Evolutionary conservation across 2,113 vertebrate species (phyloP).

Genomic region (Siniperca chuatsi): DNA sequence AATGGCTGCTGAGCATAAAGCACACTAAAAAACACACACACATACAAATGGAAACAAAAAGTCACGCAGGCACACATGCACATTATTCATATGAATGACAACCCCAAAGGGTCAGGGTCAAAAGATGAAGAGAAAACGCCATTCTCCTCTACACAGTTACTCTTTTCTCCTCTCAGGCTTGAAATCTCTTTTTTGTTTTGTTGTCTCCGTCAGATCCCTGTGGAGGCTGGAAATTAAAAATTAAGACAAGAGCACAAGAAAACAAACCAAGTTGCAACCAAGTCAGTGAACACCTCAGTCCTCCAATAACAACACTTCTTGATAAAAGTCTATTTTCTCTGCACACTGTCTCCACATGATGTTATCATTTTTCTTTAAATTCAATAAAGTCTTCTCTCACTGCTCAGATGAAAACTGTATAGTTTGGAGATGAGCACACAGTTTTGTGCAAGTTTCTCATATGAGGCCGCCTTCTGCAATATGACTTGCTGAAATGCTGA

Average conservation of each 20-base stretch:
- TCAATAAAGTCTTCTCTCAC: conserved; percentile 72
- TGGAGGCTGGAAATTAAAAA: conserved; percentile 78
- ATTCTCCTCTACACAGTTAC: conserved; percentile 15
- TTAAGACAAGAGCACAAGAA: conserved; percentile 70
- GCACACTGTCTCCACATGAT: conserved; percentile 74
- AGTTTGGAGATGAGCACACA: conserved; percentile 64
- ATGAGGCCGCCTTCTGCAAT: conserved; percentile 50
- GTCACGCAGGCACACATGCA: not conserved
- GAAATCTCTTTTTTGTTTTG: conserved; percentile 43
- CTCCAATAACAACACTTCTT: conserved; percentile 80
- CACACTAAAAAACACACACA: not conserved
- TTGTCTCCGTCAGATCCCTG: conserved; percentile 59
- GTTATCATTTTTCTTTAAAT: conserved; percentile 77
- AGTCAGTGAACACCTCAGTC: conserved; percentile 64
- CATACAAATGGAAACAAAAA: not conserved
- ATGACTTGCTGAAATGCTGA: conserved; percentile 53
- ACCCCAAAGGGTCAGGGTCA: conserved; percentile 32
- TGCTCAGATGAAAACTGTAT: conserved; percentile 62
- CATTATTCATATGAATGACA: conserved; percentile 12
- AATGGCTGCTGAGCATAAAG: not conserved
- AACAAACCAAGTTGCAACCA: conserved; percentile 69
- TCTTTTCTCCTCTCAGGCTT: conserved; percentile 40
- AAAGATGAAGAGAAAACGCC: conserved; percentile 24
- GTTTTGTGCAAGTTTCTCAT: conserved; percentile 60
- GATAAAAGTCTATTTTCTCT: conserved; percentile 82